Base-by-base conservation (phyloP, 2,888 invertebrate genomes). In the Troilus luridus region DNA sequence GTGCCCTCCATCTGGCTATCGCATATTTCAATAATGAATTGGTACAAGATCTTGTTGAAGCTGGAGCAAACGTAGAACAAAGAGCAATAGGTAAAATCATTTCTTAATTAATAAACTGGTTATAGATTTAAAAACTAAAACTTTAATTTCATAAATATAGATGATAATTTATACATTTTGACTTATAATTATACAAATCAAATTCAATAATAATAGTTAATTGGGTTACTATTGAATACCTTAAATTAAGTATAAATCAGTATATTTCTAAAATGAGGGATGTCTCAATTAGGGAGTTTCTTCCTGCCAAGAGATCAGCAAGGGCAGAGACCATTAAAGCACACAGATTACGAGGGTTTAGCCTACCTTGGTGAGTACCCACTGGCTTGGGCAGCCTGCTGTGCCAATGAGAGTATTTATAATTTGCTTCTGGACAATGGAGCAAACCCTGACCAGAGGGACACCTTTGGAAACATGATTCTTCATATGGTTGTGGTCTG, bases 401-500 rank as follows among this genome's bases (percentile, higher is more conserved):
- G 98, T 94, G 98, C 98, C 92, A 98, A 99, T 94, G 98, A 99
- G 94, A 98, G 98, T 90, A 98, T 99, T 19, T 99, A 99, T 94
- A 99, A 99, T 95, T 95, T 98, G 92, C 95, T 99, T 3, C 95
- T 99, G 91, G 98, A 99, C 93, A 96, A 96, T 88, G 98, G 97
- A 1, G 98, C 99, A 0, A 97, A 99, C 94, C 99, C 99, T 0
- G 98, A 99, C 94, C 95, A 96, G n/a, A 98, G 98, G 94, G 99
- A 99, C 94, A 96, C 97, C 0, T 99, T 98, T 94, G 99, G 99
- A 19, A 99, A 99, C 94, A 99, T 98, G 96, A 98, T 99, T 92
- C 95, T 99, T n/a, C 99, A 99, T 94, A 99, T 99, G 98, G 98
- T 99, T 67, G 99, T 99, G 72, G 99, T 99, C 92, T 97, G 98